These are phyloP conservation scores for Pammene aurita DNA, from an alignment of 2,888 invertebrate species.

Conservation along the genomic window DNA sequence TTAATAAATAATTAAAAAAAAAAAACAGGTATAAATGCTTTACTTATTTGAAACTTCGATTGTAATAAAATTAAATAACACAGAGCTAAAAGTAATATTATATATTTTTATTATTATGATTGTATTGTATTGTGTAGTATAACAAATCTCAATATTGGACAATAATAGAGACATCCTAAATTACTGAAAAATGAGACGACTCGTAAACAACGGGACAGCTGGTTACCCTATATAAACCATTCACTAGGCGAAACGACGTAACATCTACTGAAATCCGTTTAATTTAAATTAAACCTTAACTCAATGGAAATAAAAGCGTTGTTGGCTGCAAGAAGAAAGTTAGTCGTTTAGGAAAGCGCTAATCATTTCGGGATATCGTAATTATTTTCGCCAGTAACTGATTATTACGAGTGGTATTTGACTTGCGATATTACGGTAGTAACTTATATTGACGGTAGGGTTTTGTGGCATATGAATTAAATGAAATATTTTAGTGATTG, in stretches of 20 bases:
- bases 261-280: background rate
- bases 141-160: too few species aligned
- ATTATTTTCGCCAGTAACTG: conserved; percentile 48
- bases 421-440: conserved; percentile 20
- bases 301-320: background rate
- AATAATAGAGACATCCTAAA: background rate
- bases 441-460: conserved; percentile 13
- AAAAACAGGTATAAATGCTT: too few species aligned
- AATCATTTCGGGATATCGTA: conserved; percentile 69
- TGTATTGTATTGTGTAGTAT: too few species aligned
- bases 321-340: background rate
- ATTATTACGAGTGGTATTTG: conserved; percentile 33
- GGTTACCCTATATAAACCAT: conserved; percentile 42
- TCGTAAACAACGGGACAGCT: background rate
- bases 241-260: background rate
- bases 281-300: conserved; percentile 1
- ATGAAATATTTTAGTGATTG: too few species aligned
- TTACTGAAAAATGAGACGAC: background rate
- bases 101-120: too few species aligned
- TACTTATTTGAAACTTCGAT: too few species aligned
- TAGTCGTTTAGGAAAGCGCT: conserved; percentile 50
- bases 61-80: too few species aligned
- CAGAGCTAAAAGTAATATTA: too few species aligned
- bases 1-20: too few species aligned
- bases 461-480: background rate